Evolutionary conservation across 2,888 invertebrate species (phyloP), one percentile per base, ranked within the genome.

Genomic region (Therioaphis trifolii): DNA sequence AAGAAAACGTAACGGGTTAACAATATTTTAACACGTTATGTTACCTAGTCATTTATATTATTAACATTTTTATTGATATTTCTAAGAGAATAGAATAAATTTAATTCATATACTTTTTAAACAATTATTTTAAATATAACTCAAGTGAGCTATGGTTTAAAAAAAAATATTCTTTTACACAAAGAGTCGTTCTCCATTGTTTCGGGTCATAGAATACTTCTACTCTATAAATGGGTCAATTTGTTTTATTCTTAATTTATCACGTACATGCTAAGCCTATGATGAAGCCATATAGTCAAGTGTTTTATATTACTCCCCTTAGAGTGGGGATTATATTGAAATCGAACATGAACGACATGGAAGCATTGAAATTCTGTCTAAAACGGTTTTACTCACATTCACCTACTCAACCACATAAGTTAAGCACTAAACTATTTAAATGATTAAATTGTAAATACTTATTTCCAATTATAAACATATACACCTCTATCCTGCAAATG

Each of bases 211-310:
- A 35, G 35, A 14, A 52, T 35, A 72, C 43, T 27, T 72, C 12
- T 52, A 52, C 52, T 29, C 21, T 29, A 52, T 52, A 72, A 74
- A 55, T 55, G 72, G 52, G 43, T 74, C 72, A 74, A 74, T 74
- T 74, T 21, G 35, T 74, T 74, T 21, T 52, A 74, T 74, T 74
- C 52, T 52, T 55, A 21, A 35, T 35, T 74, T 74, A 52, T 52
- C 35, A 52, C 29, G n/a, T 52, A 52, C 52, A n/a, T n/a, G 4
- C 58, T 61, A 61, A 61, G 61, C 61, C 29, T 27, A 61, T 14
- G 14, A 15, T n/a, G 72, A 74, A 74, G 52, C 72, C 72, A 74
- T 74, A 74, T 2, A 14, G 46, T 35, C 14, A 55, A 72, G 49
- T 29, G 72, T 29, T 69, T 69, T 46, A 15, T 72, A 72, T 72